Evolutionary conservation across 1,140 invertebrate species (phyloP).

Genomic region (Ceratina australensis): DNA sequence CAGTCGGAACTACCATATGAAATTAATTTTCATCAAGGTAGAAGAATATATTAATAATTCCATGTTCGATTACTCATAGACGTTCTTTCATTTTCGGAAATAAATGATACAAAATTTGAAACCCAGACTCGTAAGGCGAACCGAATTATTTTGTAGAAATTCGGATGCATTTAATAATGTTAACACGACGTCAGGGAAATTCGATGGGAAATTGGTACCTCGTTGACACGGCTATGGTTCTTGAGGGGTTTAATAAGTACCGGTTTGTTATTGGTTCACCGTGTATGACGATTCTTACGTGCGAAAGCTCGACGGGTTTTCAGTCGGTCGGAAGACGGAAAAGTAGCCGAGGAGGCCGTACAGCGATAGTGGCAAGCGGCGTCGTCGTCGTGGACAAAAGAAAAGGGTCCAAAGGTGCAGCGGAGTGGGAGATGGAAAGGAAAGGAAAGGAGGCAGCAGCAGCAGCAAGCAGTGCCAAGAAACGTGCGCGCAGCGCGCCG

Average conservation of each 20-base stretch:
- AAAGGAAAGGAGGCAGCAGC: constrained; percentile 40
- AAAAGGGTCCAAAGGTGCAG: not conserved
- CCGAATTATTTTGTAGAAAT: too few species aligned
- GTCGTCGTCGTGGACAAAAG: not conserved
- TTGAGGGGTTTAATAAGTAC: not conserved
- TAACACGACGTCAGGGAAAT: too few species aligned
- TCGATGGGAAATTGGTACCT: too few species aligned
- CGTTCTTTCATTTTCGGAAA: too few species aligned
- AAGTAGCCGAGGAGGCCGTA: constrained; percentile 4
- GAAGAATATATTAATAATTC: too few species aligned
- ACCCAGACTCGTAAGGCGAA: too few species aligned
- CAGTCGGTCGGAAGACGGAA: not conserved
- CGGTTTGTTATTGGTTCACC: constrained; percentile 20
- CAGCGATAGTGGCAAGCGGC: too few species aligned
- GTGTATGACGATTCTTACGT: not conserved
- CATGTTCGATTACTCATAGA: not conserved
- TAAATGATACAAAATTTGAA: too few species aligned
- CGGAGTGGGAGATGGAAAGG: not conserved
- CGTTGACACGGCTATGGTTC: too few species aligned
- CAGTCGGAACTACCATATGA: too few species aligned
- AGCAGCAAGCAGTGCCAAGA: constrained; percentile 28
- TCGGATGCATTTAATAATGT: too few species aligned
- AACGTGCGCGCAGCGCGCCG: constrained; percentile 57
- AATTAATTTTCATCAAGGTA: too few species aligned
- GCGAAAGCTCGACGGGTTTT: constrained; percentile 13